Conservation (phyloP, 2,888 invertebrate species). For the Silvanus unidentatus region DNA sequence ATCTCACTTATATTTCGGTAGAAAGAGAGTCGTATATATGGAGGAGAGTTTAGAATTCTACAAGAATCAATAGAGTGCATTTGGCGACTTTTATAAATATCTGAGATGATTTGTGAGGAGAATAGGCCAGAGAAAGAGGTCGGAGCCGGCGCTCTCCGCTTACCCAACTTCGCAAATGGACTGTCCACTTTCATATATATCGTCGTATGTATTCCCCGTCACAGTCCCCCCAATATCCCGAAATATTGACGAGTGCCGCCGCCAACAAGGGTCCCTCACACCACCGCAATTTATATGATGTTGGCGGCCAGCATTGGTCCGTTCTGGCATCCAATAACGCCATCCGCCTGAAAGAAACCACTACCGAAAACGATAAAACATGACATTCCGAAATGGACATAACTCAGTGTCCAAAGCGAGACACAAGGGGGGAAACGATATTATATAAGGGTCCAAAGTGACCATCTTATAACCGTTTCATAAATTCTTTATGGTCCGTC, state of each 20-base stretch:
- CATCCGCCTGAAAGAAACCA: slow-evolving; percentile 44
- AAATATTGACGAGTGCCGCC: slow-evolving; percentile 36
- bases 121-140: slow-evolving; percentile 26
- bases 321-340: slow-evolving; percentile 43
- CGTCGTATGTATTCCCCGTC: slow-evolving; percentile 26
- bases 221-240: slow-evolving; percentile 14
- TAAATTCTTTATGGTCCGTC: too few relatives aligned
- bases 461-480: too few relatives aligned
- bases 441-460: too few relatives aligned
- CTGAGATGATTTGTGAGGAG: slow-evolving; percentile 39
- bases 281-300: slow-evolving; percentile 48
- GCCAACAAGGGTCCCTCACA: slow-evolving; percentile 32
- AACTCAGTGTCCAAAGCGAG: slow-evolving; percentile 23
- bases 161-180: slow-evolving; percentile 39
- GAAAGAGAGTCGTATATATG: too few relatives aligned
- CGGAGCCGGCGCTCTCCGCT: slow-evolving; percentile 32
- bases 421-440: too few relatives aligned
- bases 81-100: too few relatives aligned
- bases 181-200: slow-evolving; percentile 43
- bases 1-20: slow-evolving; percentile 34
- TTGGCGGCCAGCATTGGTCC: slow-evolving; percentile 43
- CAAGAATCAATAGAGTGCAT: too few relatives aligned
- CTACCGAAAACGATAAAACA: slow-evolving; percentile 40
- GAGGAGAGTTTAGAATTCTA: too few relatives aligned
- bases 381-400: slow-evolving; percentile 42